Conservation (phyloP, 2,888 invertebrate species). For the Argyra leucocephala region DNA sequence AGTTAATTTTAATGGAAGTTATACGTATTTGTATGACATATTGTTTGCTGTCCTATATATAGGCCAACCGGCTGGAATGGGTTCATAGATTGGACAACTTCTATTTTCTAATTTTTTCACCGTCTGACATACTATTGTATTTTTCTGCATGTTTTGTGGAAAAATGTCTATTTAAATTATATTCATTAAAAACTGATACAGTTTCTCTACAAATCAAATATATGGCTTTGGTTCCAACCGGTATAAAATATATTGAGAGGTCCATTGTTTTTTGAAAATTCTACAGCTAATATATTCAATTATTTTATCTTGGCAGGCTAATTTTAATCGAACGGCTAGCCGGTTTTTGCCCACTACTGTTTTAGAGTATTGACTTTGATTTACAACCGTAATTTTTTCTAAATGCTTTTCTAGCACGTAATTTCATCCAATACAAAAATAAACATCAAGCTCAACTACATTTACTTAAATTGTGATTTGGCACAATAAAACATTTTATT, state of each 20-base stretch:
- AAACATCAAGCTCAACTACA: too few species aligned
- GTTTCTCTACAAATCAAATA: conserved; percentile 5
- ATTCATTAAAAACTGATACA: conserved; percentile 10
- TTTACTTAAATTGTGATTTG: too few species aligned
- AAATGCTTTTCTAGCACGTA: too few species aligned
- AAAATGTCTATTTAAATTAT: conserved; percentile 11
- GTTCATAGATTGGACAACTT: too few species aligned
- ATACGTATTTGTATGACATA: too few species aligned
- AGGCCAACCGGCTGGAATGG: too few species aligned
- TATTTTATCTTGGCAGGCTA: background rate
- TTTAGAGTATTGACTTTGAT: too few species aligned
- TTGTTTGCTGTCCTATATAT: too few species aligned
- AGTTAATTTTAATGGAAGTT: too few species aligned
- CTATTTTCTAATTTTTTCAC: conserved; percentile 7
- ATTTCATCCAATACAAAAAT: too few species aligned
- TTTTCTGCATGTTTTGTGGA: conserved; percentile 10
- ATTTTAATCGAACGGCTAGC: background rate
- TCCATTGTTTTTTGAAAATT: conserved; percentile 5
- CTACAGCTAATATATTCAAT: background rate
- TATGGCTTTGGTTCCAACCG: background rate
- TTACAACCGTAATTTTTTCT: too few species aligned
- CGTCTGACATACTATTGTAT: conserved; percentile 7
- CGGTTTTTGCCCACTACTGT: background rate
- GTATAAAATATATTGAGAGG: background rate
- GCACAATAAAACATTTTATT: too few species aligned